Evolutionary conservation across 1,140 invertebrate genomes (phyloP).

Genomic region (Chrysopa pallens): DNA sequence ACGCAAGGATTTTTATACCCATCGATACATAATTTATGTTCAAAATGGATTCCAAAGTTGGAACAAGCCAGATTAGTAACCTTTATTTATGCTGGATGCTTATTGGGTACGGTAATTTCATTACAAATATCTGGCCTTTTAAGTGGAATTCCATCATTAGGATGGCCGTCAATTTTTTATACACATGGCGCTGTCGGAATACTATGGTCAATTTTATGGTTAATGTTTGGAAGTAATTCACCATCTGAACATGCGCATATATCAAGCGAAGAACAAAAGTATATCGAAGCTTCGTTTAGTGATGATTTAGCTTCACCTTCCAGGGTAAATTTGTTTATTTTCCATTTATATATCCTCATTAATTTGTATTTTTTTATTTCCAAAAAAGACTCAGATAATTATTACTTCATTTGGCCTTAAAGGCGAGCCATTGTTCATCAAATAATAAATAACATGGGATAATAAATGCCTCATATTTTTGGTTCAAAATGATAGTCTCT

Average conservation of each 20-base stretch:
- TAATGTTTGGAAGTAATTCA: slow-evolving; percentile 39
- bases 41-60: slow-evolving; percentile 49
- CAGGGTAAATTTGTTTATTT: no score
- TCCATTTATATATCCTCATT: no score
- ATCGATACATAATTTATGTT: slow-evolving; percentile 54
- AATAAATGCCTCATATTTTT: no score
- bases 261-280: slow-evolving; percentile 33
- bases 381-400: no score
- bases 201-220: slow-evolving; percentile 40
- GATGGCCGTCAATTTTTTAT: slow-evolving; percentile 69
- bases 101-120: slow-evolving; percentile 53
- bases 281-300: slow-evolving; percentile 37
- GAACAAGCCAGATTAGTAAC: slow-evolving; percentile 37
- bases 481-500: no score
- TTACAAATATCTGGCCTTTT: slow-evolving; percentile 49
- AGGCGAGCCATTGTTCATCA: no score
- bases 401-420: no score
- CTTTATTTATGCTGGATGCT: slow-evolving; percentile 37
- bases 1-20: slow-evolving; percentile 64
- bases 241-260: slow-evolving; percentile 42
- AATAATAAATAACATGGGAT: no score
- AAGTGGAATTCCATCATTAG: slow-evolving; percentile 30
- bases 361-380: no score
- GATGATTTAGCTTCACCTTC: no score
- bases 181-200: slow-evolving; percentile 43